Conservation (phyloP, 2,113 vertebrate species). For the Lophotis ruficrista region DNA sequence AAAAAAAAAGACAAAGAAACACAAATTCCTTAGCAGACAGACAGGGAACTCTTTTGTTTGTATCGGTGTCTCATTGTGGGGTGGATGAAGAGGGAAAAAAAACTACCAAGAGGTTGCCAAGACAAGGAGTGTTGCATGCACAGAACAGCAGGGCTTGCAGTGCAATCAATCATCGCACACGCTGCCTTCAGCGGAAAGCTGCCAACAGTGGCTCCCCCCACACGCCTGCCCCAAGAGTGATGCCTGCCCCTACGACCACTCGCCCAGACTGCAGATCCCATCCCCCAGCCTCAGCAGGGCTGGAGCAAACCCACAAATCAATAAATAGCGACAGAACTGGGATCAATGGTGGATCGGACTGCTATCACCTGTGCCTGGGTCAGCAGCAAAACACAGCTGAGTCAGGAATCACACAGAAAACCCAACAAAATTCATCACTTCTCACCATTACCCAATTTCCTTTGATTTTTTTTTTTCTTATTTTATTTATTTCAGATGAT, state of each 20-base stretch:
- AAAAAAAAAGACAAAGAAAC: too few relatives aligned
- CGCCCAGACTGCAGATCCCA: neutral
- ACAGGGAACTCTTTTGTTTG: neutral
- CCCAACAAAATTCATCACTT: neutral
- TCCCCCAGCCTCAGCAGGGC: neutral
- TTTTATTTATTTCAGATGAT: neutral
- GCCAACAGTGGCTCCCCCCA: neutral
- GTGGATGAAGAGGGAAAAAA: neutral
- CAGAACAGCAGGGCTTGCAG: conserved; percentile 43
- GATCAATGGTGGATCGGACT: neutral
- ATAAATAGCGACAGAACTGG: neutral
- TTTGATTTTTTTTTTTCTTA: neutral
- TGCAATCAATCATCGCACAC: conserved; percentile 50
- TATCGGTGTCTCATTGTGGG: neutral
- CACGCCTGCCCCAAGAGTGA: neutral
- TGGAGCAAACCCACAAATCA: neutral
- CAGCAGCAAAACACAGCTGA: neutral
- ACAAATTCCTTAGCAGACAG: neutral
- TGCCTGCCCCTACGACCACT: neutral
- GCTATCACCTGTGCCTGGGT: accelerated
- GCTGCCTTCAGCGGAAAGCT: neutral
- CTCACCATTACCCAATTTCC: neutral
- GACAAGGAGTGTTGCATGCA: neutral
- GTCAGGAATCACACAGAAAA: neutral
- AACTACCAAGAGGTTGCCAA: neutral